phyloP scores from a whole-genome alignment of 2,797 vertebrate genomes.

The Natrix natrix region DNA sequence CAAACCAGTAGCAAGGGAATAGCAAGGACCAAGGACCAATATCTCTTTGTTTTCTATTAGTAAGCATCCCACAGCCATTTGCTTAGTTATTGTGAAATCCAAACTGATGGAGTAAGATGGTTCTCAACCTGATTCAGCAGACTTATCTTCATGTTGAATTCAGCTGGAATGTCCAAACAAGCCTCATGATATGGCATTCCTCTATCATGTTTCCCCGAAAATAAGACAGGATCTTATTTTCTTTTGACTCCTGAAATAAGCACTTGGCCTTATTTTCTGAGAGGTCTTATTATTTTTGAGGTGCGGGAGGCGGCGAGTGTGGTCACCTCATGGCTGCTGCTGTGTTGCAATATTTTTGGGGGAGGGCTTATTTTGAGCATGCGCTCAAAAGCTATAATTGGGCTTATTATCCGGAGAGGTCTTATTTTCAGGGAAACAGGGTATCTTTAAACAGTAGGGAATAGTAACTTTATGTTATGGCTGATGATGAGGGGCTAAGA shows the following conservation, averaged over 20 bases:
- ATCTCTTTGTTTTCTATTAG: background rate
- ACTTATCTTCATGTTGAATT: background rate
- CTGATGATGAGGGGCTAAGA: background rate
- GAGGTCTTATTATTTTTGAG: too few relatives aligned
- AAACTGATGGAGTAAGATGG: background rate
- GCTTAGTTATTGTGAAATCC: background rate
- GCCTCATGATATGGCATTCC: background rate
- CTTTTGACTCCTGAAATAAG: too few relatives aligned
- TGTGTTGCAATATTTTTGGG: too few relatives aligned
- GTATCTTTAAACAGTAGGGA: background rate
- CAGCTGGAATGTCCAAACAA: background rate
- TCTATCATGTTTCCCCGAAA: background rate
- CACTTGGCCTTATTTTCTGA: too few relatives aligned
- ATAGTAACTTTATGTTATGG: background rate
- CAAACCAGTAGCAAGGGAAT: background rate
- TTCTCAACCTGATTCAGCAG: background rate
- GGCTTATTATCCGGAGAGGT: too few relatives aligned
- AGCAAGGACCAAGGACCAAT: background rate
- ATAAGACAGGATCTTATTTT: too few relatives aligned
- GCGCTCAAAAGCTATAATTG: too few relatives aligned
- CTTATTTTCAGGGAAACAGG: too few relatives aligned
- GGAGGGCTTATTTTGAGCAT: too few relatives aligned
- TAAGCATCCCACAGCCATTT: background rate
- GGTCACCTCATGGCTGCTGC: too few relatives aligned
- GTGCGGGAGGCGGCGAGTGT: too few relatives aligned